Evolutionary conservation across 2,113 vertebrate genomes (phyloP).

Genomic region (Heterotis niloticus): DNA sequence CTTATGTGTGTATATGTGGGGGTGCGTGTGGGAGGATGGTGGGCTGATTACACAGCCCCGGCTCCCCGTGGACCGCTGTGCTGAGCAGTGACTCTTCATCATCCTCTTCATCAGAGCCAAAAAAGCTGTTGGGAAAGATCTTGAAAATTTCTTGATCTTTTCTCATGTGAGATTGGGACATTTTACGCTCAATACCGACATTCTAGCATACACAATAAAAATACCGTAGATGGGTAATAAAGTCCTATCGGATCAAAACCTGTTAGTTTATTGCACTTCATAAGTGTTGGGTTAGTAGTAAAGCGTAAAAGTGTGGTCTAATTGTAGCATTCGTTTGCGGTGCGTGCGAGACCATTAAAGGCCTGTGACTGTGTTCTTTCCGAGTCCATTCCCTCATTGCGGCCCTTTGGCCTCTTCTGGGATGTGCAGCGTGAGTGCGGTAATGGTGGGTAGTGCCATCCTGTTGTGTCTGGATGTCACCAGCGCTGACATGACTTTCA

Average conservation of each 20-base stretch:
- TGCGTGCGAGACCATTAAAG: too few species aligned
- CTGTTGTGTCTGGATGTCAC: conserved; percentile 12
- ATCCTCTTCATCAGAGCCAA: background rate
- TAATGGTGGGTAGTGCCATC: too few species aligned
- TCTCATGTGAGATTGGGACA: too few species aligned
- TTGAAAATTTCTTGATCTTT: background rate
- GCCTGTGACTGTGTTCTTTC: too few species aligned
- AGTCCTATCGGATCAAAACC: conserved; percentile 23
- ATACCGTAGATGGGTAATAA: background rate
- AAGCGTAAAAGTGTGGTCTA: too few species aligned
- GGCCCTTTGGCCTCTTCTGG: too few species aligned
- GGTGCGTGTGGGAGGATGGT: background rate
- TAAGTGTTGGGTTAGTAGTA: too few species aligned
- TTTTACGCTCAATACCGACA: too few species aligned
- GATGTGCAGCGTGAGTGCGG: too few species aligned
- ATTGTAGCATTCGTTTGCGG: too few species aligned
- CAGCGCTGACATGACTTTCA: conserved; percentile 31
- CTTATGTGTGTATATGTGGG: conserved; percentile 43
- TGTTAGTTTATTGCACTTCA: background rate
- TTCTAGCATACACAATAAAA: too few species aligned
- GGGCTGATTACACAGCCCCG: background rate
- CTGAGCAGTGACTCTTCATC: background rate
- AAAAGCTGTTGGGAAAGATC: background rate
- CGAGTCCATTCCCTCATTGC: too few species aligned
- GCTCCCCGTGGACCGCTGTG: background rate